Evolutionary conservation across 2,797 vertebrate species (phyloP).

Genomic region (Trichosurus vulpecula): DNA sequence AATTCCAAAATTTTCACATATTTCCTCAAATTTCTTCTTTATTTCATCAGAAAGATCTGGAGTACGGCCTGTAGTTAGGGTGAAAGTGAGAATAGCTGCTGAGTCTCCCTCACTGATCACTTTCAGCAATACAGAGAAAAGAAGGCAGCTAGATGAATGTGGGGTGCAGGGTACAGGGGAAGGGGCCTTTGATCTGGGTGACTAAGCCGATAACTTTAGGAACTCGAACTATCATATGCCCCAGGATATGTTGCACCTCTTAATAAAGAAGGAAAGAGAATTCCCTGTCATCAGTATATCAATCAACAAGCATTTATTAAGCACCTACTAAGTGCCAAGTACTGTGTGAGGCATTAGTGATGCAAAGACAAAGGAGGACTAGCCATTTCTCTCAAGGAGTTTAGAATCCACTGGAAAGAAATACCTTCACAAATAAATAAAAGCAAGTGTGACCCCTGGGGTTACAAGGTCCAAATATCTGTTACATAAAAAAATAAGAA

Average conservation of each 20-base stretch:
- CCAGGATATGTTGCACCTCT: neutral
- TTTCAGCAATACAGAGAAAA: neutral
- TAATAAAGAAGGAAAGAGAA: neutral
- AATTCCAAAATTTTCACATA: neutral
- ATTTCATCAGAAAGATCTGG: neutral
- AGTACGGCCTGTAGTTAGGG: neutral
- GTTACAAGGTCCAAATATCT: neutral
- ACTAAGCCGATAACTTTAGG: neutral
- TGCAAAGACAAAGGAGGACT: neutral
- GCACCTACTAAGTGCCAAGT: neutral
- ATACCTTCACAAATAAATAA: neutral
- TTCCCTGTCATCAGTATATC: neutral
- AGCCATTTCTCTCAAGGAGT: neutral
- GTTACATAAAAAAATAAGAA: neutral
- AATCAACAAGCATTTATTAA: neutral
- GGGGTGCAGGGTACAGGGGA: neutral
- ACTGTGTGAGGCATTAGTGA: neutral
- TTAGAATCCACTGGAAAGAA: neutral
- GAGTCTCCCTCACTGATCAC: neutral
- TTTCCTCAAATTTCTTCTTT: neutral
- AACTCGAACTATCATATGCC: neutral
- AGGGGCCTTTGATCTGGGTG: neutral
- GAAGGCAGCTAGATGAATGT: neutral
- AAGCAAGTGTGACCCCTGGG: too few species aligned
- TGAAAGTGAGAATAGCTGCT: neutral